Evolutionary conservation across 2,888 invertebrate species (phyloP).

Genomic region (Pristionchus mayeri): DNA sequence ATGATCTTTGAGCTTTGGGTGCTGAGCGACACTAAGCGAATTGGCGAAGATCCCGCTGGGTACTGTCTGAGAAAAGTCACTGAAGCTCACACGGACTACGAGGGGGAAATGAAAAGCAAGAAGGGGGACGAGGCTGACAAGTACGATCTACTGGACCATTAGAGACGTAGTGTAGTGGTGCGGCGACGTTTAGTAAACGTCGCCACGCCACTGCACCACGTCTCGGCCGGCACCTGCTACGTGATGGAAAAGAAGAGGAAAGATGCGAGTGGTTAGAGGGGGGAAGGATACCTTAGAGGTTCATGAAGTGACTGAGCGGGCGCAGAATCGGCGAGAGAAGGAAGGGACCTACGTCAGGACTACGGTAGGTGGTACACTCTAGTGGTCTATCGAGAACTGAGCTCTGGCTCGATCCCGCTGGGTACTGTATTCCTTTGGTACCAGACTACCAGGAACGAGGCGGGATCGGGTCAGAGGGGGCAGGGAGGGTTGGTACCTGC

Average conservation of each 20-base stretch:
- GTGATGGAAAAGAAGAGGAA: not conserved
- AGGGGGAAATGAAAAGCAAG: not conserved
- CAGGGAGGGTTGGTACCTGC: constrained; percentile 61
- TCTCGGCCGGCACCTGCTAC: not conserved
- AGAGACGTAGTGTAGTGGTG: not conserved
- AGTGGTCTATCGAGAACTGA: no score
- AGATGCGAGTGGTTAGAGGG: constrained; percentile 10
- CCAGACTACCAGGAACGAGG: not conserved
- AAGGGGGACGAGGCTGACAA: not conserved
- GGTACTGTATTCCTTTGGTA: no score
- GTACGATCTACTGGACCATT: not conserved
- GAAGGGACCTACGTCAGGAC: constrained; percentile 59
- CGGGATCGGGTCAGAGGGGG: no score
- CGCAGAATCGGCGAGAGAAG: constrained; percentile 68
- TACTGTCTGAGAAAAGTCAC: not conserved
- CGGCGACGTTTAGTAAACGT: not conserved
- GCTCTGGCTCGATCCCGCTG: no score
- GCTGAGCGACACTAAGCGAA: not conserved
- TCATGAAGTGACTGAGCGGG: constrained; percentile 68
- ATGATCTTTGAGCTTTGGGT: no score
- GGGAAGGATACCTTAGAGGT: constrained; percentile 62
- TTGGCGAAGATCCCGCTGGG: not conserved
- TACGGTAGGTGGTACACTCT: not conserved
- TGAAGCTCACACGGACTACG: constrained; percentile 21
- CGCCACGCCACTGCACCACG: not conserved